Base-by-base conservation (phyloP, 2,797 vertebrate genomes). In the Podargus strigoides region DNA sequence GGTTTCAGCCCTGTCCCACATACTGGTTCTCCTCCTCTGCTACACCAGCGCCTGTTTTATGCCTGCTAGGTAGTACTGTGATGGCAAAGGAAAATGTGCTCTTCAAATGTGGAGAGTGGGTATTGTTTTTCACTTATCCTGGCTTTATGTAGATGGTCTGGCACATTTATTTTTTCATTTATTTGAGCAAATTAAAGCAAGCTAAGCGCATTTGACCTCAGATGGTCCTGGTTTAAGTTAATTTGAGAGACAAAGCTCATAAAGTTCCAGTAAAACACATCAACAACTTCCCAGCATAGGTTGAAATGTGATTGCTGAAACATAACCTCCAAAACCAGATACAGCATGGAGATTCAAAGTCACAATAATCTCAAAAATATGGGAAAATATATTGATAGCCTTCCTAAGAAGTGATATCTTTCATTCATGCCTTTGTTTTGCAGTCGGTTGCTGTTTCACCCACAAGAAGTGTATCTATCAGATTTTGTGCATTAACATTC, bases 111-210 rank as follows among this genome's bases (percentile, higher is more conserved):
- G 87, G 87, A 94, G 89, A 90, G 85, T 56, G 82, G 73, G 85
- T 94, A 89, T 87, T 95, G 94, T 94, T 93, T 96, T 96, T 95
- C 93, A 91, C 92, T 96, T 96, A 95, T 91, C 80, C 89, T 92
- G 89, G 86, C 85, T 95, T 97, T 96, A 96, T 96, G 96, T 96
- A 95, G 91, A 93, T 91, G 92, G 89, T 93, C 88, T 91, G 93
- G 90, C 85, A 81, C 75, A 89, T 95, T 96, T 95, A 96, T 96
- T 97, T 97, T 91, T 96, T 96, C 93, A 92, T 97, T 98, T 95
- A 97, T 96, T 96, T 96, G 93, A 97, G 96, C 95, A 95, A 97
- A 97, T 97, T 96, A 97, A 96, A 94, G 88, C 92, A 85, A 96
- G 95, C 85, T 90, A 93, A 93, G 94, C 49, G 18, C 88, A 95